phyloP scores from a whole-genome alignment of 2,888 invertebrate genomes.

The Ochropleura plecta region DNA sequence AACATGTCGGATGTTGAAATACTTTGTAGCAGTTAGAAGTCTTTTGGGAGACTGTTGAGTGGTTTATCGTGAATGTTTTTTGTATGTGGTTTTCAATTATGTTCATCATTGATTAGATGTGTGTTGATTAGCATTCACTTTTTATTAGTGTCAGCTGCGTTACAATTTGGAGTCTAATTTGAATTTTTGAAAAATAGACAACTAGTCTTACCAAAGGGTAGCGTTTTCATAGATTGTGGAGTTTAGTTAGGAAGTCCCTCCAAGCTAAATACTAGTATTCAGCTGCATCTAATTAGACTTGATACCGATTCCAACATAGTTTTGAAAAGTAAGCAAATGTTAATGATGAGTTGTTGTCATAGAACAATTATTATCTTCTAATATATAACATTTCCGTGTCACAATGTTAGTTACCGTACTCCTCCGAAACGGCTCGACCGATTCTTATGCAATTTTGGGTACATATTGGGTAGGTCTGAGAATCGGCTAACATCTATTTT shows the following conservation, averaged over 20 bases:
- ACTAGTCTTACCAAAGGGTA: not conserved
- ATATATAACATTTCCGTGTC: too few species aligned
- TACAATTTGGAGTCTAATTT: not conserved
- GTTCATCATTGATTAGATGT: not conserved
- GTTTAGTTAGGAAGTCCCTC: not conserved
- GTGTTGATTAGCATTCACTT: not conserved
- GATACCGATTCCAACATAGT: not conserved
- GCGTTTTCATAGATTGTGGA: not conserved
- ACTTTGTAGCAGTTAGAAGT: conserved; percentile 26
- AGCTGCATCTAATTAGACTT: not conserved
- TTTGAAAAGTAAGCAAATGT: not conserved
- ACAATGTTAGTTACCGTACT: too few species aligned
- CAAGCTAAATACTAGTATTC: not conserved
- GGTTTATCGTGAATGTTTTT: conserved; percentile 18
- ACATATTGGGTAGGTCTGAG: too few species aligned
- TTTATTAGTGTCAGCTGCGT: not conserved
- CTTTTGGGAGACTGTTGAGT: conserved; percentile 30
- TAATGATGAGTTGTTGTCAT: not conserved
- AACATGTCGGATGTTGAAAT: conserved; percentile 20
- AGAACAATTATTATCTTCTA: not conserved
- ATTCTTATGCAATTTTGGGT: too few species aligned
- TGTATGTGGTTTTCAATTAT: not conserved
- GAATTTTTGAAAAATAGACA: not conserved
- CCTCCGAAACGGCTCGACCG: too few species aligned
- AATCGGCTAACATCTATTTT: too few species aligned